These are phyloP conservation scores for Melangyna quadrimaculata DNA, from an alignment of 2,888 invertebrate genomes.

Conservation along the genomic window DNA sequence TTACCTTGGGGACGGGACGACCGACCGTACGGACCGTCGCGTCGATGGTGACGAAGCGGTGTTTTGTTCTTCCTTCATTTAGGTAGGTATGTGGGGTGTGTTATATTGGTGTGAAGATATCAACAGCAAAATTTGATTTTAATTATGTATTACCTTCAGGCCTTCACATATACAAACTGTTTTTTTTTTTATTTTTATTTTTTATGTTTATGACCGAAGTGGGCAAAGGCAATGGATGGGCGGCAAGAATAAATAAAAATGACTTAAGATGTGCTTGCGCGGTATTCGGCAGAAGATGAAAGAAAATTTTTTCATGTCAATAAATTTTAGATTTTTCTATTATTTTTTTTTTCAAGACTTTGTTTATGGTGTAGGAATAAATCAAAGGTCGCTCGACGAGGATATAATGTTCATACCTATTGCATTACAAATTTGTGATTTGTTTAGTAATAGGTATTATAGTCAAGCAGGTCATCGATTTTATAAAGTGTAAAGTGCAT, in stretches of 20 bases:
- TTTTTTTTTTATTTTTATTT: constrained; percentile 25
- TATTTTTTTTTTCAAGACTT: neutral
- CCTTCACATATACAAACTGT: constrained; percentile 1
- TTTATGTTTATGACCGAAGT: constrained; percentile 2
- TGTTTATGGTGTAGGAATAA: neutral
- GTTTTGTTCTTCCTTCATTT: neutral
- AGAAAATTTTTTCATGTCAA: constrained; percentile 54
- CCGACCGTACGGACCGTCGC: too few species aligned
- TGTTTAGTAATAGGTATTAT: neutral
- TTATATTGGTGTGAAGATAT: constrained; percentile 55
- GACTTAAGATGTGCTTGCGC: constrained; percentile 45
- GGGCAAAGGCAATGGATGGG: constrained; percentile 42
- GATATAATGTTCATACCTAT: too few species aligned
- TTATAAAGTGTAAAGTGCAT: neutral
- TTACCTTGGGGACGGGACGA: constrained; percentile 31
- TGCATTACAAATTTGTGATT: neutral
- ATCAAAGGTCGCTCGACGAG: neutral
- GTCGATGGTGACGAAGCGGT: neutral
- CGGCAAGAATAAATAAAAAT: constrained; percentile 63
- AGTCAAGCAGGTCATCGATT: neutral
- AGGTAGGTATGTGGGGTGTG: neutral
- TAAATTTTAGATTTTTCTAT: constrained; percentile 35
- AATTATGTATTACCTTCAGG: constrained; percentile 45
- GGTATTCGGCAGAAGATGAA: constrained; percentile 57
- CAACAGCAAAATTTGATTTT: constrained; percentile 61